Conservation (phyloP, 1,140 invertebrate species). For the Acromyrmex heyeri region DNA sequence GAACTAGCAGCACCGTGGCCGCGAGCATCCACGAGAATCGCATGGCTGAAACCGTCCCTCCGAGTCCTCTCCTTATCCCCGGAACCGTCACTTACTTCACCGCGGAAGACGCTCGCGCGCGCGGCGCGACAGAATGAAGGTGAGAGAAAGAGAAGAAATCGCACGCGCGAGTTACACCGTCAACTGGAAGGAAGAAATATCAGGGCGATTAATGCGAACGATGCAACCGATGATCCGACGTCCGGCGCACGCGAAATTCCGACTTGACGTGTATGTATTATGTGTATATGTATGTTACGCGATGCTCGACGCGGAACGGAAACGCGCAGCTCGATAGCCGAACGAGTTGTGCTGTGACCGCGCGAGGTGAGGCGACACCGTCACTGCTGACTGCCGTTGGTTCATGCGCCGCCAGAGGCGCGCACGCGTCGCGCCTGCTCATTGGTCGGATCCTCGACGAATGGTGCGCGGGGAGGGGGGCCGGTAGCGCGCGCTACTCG, state of each 20-base stretch:
- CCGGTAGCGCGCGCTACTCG: background rate
- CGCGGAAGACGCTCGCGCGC: conserved; percentile 17
- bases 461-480: conserved; percentile 24
- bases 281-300: background rate
- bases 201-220: background rate
- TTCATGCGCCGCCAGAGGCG: conserved; percentile 56
- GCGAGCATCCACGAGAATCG: conserved; percentile 85
- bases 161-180: conserved; percentile 51
- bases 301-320: conserved; percentile 17
- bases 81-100: conserved; percentile 59
- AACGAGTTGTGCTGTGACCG: conserved; percentile 75
- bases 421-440: conserved; percentile 8
- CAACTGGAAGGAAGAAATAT: background rate
- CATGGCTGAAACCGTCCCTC: conserved; percentile 76
- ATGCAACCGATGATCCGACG: conserved; percentile 5
- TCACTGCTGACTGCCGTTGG: conserved; percentile 30
- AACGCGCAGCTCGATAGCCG: conserved; percentile 72
- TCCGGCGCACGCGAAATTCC: conserved; percentile 64
- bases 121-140: conserved; percentile 26
- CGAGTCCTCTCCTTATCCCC: conserved; percentile 43
- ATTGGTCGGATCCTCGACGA: conserved; percentile 67
- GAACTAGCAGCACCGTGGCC: conserved; percentile 82
- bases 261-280: conserved; percentile 20
- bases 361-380: conserved; percentile 57
- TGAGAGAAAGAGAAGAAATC: background rate